Base-by-base conservation (phyloP, 2,888 invertebrate genomes). In the Serrognathus titanus region DNA sequence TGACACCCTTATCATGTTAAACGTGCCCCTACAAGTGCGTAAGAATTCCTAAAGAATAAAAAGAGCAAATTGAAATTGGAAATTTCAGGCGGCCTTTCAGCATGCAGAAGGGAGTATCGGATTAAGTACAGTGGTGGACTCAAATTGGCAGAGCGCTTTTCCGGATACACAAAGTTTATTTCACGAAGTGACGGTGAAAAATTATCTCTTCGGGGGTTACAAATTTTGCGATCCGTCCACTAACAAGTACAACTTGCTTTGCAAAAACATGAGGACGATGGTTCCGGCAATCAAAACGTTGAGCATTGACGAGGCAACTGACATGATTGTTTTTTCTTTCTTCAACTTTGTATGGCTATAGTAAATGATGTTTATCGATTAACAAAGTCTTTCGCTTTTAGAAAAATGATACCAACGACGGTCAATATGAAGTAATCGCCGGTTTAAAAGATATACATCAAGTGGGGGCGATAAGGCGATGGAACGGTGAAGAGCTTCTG, bases 141-240 rank as follows among this genome's bases (percentile, higher is more conserved):
- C 24, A 6, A 31, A 43, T 10, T 43, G 43, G 43, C 8, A 43
- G 16, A 16, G 12, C 20, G 43, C 43, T 9, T 43, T 43, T 10
- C 43, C 43, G 5, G 66, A 68, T 51, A 57, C 66, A 60, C 24
- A 3, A 31, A 59, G 73, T 0, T 81, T 86, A 38, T 81, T 87
- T 55, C 70, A 82, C 3, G 78, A 77, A 0, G 79, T 82, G 1
- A 79, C 80, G 0, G 83, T 83, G 0, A 73, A 80, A 1, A 81
- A 85, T 51, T 75, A 85, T 41, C 72, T 88, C 4, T 85, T 87
- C 64, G 82, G 83, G 38, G 88, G 88, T 0, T 75, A 83, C 2
- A 70, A 75, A 0, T 70, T 85, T 48, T 85, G 85, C 64, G 72
- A 70, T 53, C n/a, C 76, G 77, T 6, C 8, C 24, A 20, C 6